Conservation (phyloP, 2,113 vertebrate genomes). For the Scartelaos histophorus region DNA sequence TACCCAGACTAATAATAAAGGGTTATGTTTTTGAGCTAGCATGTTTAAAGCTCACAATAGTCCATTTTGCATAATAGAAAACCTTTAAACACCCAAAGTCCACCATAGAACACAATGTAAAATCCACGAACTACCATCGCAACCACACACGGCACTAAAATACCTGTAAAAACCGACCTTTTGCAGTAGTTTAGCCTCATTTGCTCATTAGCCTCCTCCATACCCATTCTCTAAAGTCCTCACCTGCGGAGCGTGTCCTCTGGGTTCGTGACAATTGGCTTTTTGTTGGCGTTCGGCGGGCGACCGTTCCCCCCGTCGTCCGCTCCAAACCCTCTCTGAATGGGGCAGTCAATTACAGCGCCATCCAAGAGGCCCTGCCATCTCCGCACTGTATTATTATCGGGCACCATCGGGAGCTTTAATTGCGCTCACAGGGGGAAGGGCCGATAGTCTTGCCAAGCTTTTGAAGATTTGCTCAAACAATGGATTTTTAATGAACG, state of each 20-base stretch:
- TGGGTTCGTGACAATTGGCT: conserved; percentile 32
- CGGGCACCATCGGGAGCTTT: conserved; percentile 55
- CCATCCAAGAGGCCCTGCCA: conserved; percentile 37
- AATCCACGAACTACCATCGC: background rate
- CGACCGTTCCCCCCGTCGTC: conserved; percentile 16
- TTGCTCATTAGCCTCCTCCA: background rate
- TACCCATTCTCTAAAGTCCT: background rate
- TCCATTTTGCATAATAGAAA: too few relatives aligned
- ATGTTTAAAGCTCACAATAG: too few relatives aligned
- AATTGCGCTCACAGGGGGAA: conserved; percentile 66
- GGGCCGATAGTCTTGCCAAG: conserved; percentile 44
- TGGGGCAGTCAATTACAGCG: conserved; percentile 41
- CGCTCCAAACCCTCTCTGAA: conserved; percentile 42
- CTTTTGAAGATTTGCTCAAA: conserved; percentile 64
- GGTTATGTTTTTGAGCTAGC: too few relatives aligned
- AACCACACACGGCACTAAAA: background rate
- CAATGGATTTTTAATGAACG: conserved; percentile 71
- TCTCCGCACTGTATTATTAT: conserved; percentile 47
- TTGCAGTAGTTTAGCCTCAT: background rate
- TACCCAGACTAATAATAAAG: too few relatives aligned
- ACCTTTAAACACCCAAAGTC: background rate
- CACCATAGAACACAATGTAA: background rate
- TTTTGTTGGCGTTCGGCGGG: conserved; percentile 31
- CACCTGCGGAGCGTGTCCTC: conserved; percentile 14
- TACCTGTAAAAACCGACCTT: background rate